phyloP scores from a whole-genome alignment of 2,797 vertebrate genomes.

The Apogon hyalosoma region DNA sequence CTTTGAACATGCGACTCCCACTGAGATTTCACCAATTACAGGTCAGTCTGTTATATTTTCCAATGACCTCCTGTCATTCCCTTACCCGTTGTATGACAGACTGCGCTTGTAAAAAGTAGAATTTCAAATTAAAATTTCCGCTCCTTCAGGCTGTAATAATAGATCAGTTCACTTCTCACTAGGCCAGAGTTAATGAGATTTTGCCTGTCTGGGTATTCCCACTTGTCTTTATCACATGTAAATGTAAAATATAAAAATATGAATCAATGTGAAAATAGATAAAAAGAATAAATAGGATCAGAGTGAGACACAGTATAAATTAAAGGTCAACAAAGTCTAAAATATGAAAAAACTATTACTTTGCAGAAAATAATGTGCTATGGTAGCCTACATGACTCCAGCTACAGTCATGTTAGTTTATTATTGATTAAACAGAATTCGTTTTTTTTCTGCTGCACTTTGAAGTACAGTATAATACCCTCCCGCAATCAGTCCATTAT shows the following conservation, averaged over 20 bases:
- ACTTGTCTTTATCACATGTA: constrained; percentile 15
- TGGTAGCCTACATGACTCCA: not conserved
- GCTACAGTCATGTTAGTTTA: constrained; percentile 28
- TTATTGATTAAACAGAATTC: constrained; percentile 57
- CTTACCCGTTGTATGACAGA: constrained; percentile 20
- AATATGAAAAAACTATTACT: not conserved
- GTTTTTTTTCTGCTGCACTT: constrained; percentile 28
- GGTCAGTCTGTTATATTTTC: constrained; percentile 24
- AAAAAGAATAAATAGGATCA: constrained; percentile 21
- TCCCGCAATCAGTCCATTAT: constrained; percentile 13
- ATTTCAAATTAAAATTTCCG: constrained; percentile 53
- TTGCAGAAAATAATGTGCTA: not conserved
- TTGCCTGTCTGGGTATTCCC: constrained; percentile 13
- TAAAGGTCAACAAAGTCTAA: not conserved
- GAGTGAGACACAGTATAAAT: not conserved
- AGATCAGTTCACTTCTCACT: constrained; percentile 27
- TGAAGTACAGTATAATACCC: constrained; percentile 39
- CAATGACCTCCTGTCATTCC: constrained; percentile 5
- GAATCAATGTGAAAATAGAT: constrained; percentile 21
- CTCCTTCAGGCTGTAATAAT: constrained; percentile 42
- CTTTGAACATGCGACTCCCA: constrained; percentile 35
- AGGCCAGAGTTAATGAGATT: constrained; percentile 38
- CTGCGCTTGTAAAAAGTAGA: constrained; percentile 26
- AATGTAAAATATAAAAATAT: constrained; percentile 2
- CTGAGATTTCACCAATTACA: constrained; percentile 29